Conservation (phyloP, 1,140 invertebrate genomes). For the Gyrodactylus salaris region DNA sequence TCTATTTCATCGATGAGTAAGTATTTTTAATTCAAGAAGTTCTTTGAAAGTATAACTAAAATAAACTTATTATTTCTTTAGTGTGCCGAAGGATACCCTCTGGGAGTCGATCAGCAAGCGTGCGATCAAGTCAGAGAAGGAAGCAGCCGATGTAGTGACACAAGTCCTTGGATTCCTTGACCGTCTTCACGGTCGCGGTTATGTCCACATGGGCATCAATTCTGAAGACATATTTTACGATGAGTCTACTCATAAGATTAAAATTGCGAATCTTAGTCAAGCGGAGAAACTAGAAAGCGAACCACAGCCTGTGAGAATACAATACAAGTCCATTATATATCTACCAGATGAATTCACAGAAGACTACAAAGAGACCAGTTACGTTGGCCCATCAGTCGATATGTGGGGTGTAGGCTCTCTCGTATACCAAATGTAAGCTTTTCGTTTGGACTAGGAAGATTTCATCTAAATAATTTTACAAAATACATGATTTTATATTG, state of each 20-base stretch:
- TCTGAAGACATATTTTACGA: neutral
- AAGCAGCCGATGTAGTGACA: neutral
- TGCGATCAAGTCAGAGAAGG: neutral
- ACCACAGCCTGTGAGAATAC: neutral
- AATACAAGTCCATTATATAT: neutral
- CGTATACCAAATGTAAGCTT: neutral
- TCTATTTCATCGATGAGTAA: neutral
- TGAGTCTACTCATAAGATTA: neutral
- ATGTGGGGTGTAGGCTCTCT: neutral
- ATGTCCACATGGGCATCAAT: neutral
- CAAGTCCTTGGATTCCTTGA: neutral
- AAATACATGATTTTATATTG: too few relatives aligned
- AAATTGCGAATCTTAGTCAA: neutral
- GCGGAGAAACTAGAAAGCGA: neutral
- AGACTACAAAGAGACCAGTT: neutral
- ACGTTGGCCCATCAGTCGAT: neutral
- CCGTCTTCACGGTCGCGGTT: neutral
- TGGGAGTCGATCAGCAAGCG: neutral
- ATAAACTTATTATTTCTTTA: neutral
- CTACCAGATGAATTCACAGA: neutral
- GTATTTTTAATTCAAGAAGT: neutral
- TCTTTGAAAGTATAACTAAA: neutral
- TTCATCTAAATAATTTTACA: too few relatives aligned
- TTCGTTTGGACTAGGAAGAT: neutral
- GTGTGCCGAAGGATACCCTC: neutral